Evolutionary conservation across 1,140 invertebrate species (phyloP), one percentile per base, ranked within the genome.

Genomic region (Galleria mellonella): DNA sequence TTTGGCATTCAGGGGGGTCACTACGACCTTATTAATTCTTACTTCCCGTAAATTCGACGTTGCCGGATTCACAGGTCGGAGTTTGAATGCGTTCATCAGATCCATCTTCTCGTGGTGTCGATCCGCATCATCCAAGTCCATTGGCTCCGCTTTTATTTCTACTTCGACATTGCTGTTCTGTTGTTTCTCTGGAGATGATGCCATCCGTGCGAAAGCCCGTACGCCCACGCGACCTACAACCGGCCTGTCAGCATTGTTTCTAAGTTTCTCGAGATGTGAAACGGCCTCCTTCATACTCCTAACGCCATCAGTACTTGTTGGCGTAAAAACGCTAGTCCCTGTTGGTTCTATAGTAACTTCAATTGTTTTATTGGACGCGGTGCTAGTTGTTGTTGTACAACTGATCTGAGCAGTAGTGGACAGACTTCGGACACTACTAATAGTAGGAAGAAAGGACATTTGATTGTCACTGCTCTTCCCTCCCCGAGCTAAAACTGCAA

Each of bases 101-200:
- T 82, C 63, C 55, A 77, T 62, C 37, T 84, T 84, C 29, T 84
- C 81, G 7, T 55, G 55, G 10, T 77, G 70, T 1, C 77, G 32
- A 2, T 72, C 72, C 0, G 59, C 39, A 4, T 87, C 84, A 8
- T 84, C 82, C 0, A 69, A 47, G 10, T 87, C 84, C 10, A 82
- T 71, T 0, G 84, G 82, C 41, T 87, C 82, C 2, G 72, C 48
- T 53, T 87, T 87, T 1, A 84, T 75, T 47, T 85, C 82, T 0
- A 85, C 58, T 54, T 75, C 51, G n/a, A 74, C 62, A 27, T 47
- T 43, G 2, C 70, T 59, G 9, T 50, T 61, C 5, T 3, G 8
- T 49, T 32, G 9, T 53, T 62, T 17, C 47, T 43, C 43, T 29
- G 39, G 1, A 4, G 68, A 62, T 11, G 81, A 79, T 13, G 61